A percentile compares a stretch with the other conserved stretches of the same genome.
Evolutionary conservation across 2,888 invertebrate genomes (phyloP).

Genomic region (Melikaiella ostensackeni): DNA sequence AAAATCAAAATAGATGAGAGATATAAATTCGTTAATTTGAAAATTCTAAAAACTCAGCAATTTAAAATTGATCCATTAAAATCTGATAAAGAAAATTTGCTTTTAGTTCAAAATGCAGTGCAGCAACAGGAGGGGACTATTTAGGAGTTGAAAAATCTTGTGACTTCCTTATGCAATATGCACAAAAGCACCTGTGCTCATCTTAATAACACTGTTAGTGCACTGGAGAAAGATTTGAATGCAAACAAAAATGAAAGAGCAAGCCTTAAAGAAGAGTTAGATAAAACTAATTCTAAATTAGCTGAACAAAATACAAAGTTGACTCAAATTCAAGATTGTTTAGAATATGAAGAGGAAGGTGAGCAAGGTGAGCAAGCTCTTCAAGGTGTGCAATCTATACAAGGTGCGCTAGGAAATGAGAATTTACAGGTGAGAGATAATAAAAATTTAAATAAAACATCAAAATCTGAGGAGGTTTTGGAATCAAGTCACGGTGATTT

Average conservation of each 20-base stretch:
- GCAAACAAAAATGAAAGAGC: background rate
- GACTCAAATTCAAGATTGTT: background rate
- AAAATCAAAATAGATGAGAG: background rate
- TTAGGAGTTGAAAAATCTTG: background rate
- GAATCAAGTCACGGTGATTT: background rate
- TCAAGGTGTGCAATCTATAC: background rate
- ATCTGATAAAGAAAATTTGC: background rate
- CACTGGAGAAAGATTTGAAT: background rate
- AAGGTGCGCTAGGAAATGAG: too few relatives aligned
- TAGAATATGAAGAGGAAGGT: conserved; percentile 1
- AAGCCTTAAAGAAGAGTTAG: background rate
- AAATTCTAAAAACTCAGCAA: background rate
- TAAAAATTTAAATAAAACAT: too few relatives aligned
- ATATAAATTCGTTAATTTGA: background rate
- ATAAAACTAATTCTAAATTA: background rate
- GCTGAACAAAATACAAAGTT: background rate
- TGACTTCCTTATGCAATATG: background rate
- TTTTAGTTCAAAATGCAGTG: background rate
- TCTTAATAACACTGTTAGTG: background rate
- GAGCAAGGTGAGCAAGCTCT: background rate
- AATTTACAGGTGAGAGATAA: too few relatives aligned
- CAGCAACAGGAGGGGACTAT: background rate
- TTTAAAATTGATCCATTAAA: background rate
- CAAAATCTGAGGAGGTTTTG: too few relatives aligned
- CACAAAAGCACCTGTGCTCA: background rate